These are phyloP conservation scores for Eurosta solidaginis DNA, from an alignment of 1,140 invertebrate genomes.

Conservation along the genomic window DNA sequence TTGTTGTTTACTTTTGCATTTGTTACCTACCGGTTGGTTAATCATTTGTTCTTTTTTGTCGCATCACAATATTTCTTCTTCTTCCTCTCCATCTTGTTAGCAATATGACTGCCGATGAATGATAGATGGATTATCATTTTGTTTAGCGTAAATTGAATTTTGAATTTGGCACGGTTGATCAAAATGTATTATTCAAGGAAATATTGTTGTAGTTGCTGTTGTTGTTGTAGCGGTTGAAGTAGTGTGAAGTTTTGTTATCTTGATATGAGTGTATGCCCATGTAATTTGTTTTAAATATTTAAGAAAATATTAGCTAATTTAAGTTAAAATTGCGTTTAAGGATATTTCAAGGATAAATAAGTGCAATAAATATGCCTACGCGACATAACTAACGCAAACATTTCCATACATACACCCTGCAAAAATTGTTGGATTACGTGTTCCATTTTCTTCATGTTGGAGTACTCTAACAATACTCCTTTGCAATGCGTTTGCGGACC, in stretches of 20 bases:
- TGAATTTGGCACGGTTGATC: constrained; percentile 41
- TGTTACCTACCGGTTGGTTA: background rate
- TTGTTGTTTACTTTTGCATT: background rate
- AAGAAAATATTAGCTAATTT: background rate
- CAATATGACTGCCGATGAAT: constrained; percentile 50
- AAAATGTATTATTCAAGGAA: constrained; percentile 27
- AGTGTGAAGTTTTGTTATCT: background rate
- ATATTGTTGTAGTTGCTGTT: too few relatives aligned
- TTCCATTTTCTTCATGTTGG: too few relatives aligned
- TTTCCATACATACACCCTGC: too few relatives aligned
- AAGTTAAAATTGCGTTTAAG: too few relatives aligned
- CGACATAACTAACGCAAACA: too few relatives aligned
- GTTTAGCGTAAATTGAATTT: constrained; percentile 56
- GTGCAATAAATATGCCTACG: too few relatives aligned
- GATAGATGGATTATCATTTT: constrained; percentile 58
- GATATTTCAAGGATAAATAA: background rate
- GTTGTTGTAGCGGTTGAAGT: background rate
- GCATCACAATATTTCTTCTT: background rate
- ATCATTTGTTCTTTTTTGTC: background rate
- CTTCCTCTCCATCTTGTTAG: background rate
- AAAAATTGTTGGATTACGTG: too few relatives aligned
- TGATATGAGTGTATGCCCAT: background rate
- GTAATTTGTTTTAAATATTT: background rate
- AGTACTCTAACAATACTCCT: too few relatives aligned
- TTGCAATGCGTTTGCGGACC: too few relatives aligned